Base-by-base conservation (phyloP, 2,797 vertebrate species). In the Philypnodon macrostomus region DNA sequence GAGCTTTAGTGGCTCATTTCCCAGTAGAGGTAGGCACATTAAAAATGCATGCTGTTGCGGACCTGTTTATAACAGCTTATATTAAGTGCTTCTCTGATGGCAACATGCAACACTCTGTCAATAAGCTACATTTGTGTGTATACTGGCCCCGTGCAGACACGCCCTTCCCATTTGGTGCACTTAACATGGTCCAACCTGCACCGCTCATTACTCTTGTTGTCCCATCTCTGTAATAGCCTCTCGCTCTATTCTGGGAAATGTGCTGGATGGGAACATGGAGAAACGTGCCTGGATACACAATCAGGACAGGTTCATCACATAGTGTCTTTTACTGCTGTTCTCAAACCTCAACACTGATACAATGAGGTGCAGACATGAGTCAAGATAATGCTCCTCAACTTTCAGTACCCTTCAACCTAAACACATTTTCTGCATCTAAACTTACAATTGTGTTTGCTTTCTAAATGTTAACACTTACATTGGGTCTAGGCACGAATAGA, bases 231-330 rank as follows among this genome's bases (percentile, higher is more conserved):
- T 71, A 69, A 79, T 55, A 51, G 56, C 46, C 46, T 49, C 51
- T 37, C 16, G 33, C 72, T 67, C 59, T 37, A 27, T 63, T 69
- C 62, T 40, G 30, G 51, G 69, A 75, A 67, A 64, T 16, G 65
- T 55, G 51, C 58, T 62, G 53, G 53, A 59, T 58, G 51, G 47
- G 17, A 59, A 48, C 48, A 31, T 52, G 33, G 41, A 58, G 46
- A 45, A 63, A 71, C 47, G 52, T 75, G 70, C 64, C 58, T 9
- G n/a, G 69, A 69, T 56, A 41, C 49, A 66, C 70, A 72, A 74
- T 70, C 50, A 70, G 62, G 47, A 55, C 38, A 41, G 39, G 54
- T 58, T 63, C 19, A 47, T 63, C 47, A 10, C 7, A 38, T 33
- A 14, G 35, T 33, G 12, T 7, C 30, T 37, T 7, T 24, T 18